Evolutionary conservation across 2,888 invertebrate species (phyloP).

Genomic region (Colostygia pectinataria): DNA sequence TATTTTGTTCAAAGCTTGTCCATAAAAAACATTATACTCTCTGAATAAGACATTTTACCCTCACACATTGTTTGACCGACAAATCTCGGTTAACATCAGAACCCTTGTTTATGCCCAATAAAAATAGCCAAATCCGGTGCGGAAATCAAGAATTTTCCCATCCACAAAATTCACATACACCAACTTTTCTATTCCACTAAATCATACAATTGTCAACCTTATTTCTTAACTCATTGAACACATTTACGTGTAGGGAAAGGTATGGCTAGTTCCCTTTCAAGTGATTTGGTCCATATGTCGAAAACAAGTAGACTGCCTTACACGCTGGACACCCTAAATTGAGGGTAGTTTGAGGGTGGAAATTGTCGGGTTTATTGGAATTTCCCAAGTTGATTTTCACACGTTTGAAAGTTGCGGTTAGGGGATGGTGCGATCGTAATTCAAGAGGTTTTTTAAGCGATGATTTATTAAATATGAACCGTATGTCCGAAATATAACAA

Average conservation of each 20-base stretch:
- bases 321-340: constrained; percentile 75
- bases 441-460: constrained; percentile 21
- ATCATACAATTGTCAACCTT: constrained; percentile 35
- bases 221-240: constrained; percentile 22
- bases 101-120: constrained; percentile 76
- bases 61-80: constrained; percentile 64
- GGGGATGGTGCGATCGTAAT: constrained; percentile 30
- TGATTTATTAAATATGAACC: neutral
- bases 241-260: constrained; percentile 20
- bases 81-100: constrained; percentile 60
- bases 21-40: constrained; percentile 7
- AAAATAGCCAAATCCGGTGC: constrained; percentile 76
- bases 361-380: constrained; percentile 74
- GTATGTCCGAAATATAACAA: neutral
- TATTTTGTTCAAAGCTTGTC: too few relatives aligned
- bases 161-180: constrained; percentile 60
- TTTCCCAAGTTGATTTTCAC: constrained; percentile 72
- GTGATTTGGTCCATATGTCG: constrained; percentile 75
- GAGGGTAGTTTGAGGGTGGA: constrained; percentile 68
- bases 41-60: constrained; percentile 50
- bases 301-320: constrained; percentile 76
- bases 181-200: constrained; percentile 21
- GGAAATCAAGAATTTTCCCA: constrained; percentile 75
- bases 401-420: constrained; percentile 50
- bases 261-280: constrained; percentile 49